Evolutionary conservation across 1,140 invertebrate genomes (phyloP), one percentile per base, ranked within the genome.

Genomic region (Oedothorax gibbosus): DNA sequence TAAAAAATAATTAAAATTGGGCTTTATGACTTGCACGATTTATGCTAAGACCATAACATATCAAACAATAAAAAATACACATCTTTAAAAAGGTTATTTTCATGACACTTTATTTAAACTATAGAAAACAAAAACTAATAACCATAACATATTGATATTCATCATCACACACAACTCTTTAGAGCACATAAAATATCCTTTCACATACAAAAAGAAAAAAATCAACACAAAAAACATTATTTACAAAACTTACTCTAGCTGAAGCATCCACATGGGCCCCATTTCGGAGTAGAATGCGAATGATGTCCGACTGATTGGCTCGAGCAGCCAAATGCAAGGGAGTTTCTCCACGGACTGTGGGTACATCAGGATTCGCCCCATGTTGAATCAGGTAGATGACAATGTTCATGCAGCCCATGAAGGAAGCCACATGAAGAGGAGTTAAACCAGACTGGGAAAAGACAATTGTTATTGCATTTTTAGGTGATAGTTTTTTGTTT

Each of bases 341-440:
- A 18, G 98, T 99, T 91, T 99, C 98, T 49, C 98, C 98, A 65
- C 98, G 93, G n/a, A 99, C 96, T 9, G 98, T 99, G 54, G 96
- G 96, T 71, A 97, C 95, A 91, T 99, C 97, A 81, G 97, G 96
- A 91, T 96, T 97, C 76, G 98, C 97, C 88, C 98, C 97, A 90
- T 98, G 95, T 92, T 98, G 96, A 84, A 99, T 93, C 87, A 99
- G 92, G 90, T 96, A 99, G 88, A 99, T 98, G 69, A 99, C 98
- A 89, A 99, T 99, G 90, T 99, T 99, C 96, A 99, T 99, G 91
- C 97, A 98, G 69, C 98, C 98, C 98, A 99, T 99, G 92, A 99
- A 99, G 79, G 96, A 95, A 18, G 98, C 97, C 77, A 99, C 98
- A 91, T 99, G 98, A 18, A 99, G 92, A 2, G 98, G 98, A 15